These are phyloP conservation scores for Drosophila cardini DNA, from an alignment of 1,140 invertebrate genomes.

Conservation along the genomic window DNA sequence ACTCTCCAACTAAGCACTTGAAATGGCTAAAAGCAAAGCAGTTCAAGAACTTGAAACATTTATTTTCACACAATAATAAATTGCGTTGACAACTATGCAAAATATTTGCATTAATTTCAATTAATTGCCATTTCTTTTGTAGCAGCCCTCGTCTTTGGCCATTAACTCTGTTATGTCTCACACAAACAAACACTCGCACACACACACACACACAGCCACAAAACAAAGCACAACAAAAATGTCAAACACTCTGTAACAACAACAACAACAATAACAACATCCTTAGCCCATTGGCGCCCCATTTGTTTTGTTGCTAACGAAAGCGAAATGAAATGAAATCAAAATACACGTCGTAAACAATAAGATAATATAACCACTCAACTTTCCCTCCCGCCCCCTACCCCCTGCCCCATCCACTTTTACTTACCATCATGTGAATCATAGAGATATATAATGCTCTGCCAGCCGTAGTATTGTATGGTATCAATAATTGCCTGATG, in stretches of 20 bases:
- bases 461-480: slow-evolving; percentile 95
- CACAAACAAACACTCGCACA: not conserved
- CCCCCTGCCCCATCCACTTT: no score
- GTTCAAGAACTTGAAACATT: slow-evolving; percentile 4
- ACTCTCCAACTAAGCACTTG: no score
- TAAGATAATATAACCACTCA: slow-evolving; percentile 46
- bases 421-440: slow-evolving; percentile 97
- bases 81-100: slow-evolving; percentile 17
- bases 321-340: slow-evolving; percentile 76
- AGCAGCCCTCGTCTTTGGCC: slow-evolving; percentile 7
- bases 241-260: slow-evolving; percentile 29
- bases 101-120: slow-evolving; percentile 35
- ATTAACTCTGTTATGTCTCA: slow-evolving; percentile 14
- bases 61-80: not conserved
- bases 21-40: not conserved
- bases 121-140: slow-evolving; percentile 37
- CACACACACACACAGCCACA: not conserved
- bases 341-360: slow-evolving; percentile 66
- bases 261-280: slow-evolving; percentile 27
- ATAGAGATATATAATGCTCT: slow-evolving; percentile 96
- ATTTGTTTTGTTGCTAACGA: slow-evolving; percentile 64
- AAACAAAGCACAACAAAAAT: slow-evolving; percentile 24
- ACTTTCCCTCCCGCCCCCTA: not conserved
- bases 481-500: slow-evolving; percentile 97
- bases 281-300: slow-evolving; percentile 45